phyloP scores from a whole-genome alignment of 2,888 invertebrate species.

The Acleris cristana region DNA sequence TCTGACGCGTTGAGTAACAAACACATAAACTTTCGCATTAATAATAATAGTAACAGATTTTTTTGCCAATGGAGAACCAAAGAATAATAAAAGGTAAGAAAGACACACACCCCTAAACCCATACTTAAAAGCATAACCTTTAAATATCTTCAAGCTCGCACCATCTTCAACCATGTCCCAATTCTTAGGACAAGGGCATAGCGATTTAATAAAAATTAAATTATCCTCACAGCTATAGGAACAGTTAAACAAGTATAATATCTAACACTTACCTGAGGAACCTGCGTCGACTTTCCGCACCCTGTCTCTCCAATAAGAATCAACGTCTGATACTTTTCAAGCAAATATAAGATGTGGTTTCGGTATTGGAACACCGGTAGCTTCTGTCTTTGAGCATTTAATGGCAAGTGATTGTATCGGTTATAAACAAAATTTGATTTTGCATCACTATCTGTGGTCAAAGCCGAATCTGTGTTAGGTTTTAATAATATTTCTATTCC shows the following conservation, averaged over 20 bases:
- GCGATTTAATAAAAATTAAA: too few relatives aligned
- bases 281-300: conserved; percentile 97
- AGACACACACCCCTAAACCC: too few relatives aligned
- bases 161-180: too few relatives aligned
- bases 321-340: conserved; percentile 95
- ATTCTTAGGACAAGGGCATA: too few relatives aligned
- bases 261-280: conserved; percentile 90
- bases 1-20: too few relatives aligned
- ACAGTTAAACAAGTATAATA: neutral
- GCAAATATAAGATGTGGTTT: conserved; percentile 92
- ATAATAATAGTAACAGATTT: too few relatives aligned
- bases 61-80: too few relatives aligned
- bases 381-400: conserved; percentile 92
- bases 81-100: too few relatives aligned
- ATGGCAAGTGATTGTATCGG: conserved; percentile 90
- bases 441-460: conserved; percentile 83
- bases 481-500: conserved; percentile 68
- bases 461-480: conserved; percentile 66
- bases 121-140: too few relatives aligned
- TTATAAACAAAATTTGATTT: conserved; percentile 92
- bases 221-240: too few relatives aligned
- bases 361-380: conserved; percentile 94
- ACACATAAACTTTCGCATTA: too few relatives aligned
- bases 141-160: too few relatives aligned
- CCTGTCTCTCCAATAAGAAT: conserved; percentile 97